Evolutionary conservation across 2,113 vertebrate genomes (phyloP).

Genomic region (Thermophis baileyi): DNA sequence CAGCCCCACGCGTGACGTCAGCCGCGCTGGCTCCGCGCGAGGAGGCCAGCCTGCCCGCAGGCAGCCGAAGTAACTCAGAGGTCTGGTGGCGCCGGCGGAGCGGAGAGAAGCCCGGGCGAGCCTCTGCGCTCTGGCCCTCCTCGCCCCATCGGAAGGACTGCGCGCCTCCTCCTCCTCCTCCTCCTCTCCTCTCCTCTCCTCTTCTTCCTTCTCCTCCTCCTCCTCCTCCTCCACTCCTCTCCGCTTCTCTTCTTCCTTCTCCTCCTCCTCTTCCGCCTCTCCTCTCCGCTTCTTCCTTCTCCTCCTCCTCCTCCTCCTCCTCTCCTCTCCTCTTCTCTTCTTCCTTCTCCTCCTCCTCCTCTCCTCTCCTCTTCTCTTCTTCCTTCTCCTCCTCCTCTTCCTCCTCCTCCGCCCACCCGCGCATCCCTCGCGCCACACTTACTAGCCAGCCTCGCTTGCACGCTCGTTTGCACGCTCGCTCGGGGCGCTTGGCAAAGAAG

Average conservation of each 20-base stretch:
- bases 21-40: slow-evolving; percentile 27
- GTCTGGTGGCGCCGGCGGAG: slow-evolving; percentile 23
- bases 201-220: neutral
- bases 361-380: neutral
- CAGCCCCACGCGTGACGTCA: slow-evolving; percentile 62
- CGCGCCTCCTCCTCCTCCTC: too few relatives aligned
- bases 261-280: neutral
- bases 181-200: too few relatives aligned
- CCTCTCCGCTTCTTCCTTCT: too few relatives aligned
- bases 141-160: neutral
- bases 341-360: neutral
- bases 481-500: neutral
- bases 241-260: too few relatives aligned
- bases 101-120: neutral
- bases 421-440: neutral
- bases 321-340: too few relatives aligned
- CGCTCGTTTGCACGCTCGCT: neutral
- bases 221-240: neutral
- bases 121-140: neutral
- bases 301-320: neutral
- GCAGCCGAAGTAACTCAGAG: slow-evolving; percentile 56
- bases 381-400: too few relatives aligned
- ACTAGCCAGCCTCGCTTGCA: neutral
- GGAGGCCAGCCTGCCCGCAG: slow-evolving; percentile 46
- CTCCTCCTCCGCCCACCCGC: neutral